phyloP scores from a whole-genome alignment of 2,113 vertebrate genomes.

The Macquaria australasica region DNA sequence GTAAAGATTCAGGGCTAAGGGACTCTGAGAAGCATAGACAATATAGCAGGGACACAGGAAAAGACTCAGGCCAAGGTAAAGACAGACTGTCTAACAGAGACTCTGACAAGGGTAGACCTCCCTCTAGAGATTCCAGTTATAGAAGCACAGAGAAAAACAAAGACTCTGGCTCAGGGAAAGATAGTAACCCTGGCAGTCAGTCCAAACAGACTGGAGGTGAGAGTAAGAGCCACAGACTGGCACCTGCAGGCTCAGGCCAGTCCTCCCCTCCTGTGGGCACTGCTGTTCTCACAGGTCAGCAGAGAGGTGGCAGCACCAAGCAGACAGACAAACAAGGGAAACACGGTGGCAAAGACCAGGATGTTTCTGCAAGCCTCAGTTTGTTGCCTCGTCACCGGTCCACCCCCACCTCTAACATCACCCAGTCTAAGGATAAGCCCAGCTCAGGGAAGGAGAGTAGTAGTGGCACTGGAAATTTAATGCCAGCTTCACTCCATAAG shows the following conservation, averaged over 20 bases:
- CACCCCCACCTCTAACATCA: slow-evolving; percentile 47
- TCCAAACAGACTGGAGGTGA: slow-evolving; percentile 75
- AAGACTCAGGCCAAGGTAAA: slow-evolving; percentile 73
- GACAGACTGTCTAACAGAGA: slow-evolving; percentile 76
- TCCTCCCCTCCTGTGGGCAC: slow-evolving; percentile 82
- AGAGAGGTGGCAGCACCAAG: slow-evolving; percentile 78
- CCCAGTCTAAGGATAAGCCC: slow-evolving; percentile 79
- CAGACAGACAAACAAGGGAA: slow-evolving; percentile 88
- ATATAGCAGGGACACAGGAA: slow-evolving; percentile 74
- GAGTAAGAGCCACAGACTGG: slow-evolving; percentile 65
- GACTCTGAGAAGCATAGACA: slow-evolving; percentile 73
- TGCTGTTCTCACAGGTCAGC: slow-evolving; percentile 80
- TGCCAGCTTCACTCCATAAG: slow-evolving; percentile 84
- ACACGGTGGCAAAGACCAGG: slow-evolving; percentile 82
- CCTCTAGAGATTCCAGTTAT: slow-evolving; percentile 71
- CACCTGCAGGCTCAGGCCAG: slow-evolving; percentile 70
- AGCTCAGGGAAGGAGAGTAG: slow-evolving; percentile 83
- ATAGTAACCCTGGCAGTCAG: slow-evolving; percentile 57
- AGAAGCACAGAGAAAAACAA: slow-evolving; percentile 77
- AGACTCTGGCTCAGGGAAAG: slow-evolving; percentile 74
- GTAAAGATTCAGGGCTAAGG: slow-evolving; percentile 58
- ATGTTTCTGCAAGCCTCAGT: slow-evolving; percentile 75
- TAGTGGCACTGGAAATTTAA: slow-evolving; percentile 69
- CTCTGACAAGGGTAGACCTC: slow-evolving; percentile 69
- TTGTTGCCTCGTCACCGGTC: slow-evolving; percentile 77